A percentile compares a stretch with the other conserved stretches of the same genome.
phyloP scores from a whole-genome alignment of 23 tunicate species.

The Halocynthia aurantium region DNA sequence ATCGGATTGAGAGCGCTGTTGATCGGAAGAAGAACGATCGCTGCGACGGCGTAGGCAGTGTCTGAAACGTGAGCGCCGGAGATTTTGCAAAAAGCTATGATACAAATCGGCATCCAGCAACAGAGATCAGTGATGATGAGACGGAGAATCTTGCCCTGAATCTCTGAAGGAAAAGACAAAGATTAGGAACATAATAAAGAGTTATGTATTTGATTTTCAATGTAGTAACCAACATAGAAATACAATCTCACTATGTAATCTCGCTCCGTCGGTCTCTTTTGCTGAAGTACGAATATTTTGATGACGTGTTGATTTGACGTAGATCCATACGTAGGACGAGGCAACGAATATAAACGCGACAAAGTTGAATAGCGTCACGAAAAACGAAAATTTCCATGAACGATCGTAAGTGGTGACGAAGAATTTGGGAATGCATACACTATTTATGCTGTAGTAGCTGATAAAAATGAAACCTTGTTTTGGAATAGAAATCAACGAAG shows the following conservation, averaged over 20 bases:
- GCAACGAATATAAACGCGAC: conserved; percentile 55
- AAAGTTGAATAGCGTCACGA: conserved; percentile 48
- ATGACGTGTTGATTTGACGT: conserved; percentile 16
- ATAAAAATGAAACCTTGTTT: not conserved
- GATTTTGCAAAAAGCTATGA: conserved; percentile 1
- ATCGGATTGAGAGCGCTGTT: conserved; percentile 8
- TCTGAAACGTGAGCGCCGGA: not conserved
- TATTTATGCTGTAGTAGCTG: conserved; percentile 64
- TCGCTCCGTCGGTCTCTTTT: too few species aligned
- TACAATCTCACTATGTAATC: too few species aligned
- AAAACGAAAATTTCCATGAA: conserved; percentile 58
- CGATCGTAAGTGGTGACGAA: conserved; percentile 33
- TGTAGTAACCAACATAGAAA: too few species aligned
- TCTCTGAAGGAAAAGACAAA: not conserved
- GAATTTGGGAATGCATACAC: conserved; percentile 76
- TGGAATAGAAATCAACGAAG: too few species aligned
- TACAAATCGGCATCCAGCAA: conserved; percentile 14
- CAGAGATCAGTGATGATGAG: not conserved
- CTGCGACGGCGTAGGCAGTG: conserved; percentile 9
- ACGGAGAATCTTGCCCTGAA: conserved; percentile 9
- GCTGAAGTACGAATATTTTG: not conserved
- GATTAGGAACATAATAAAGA: too few species aligned
- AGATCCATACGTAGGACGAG: conserved; percentile 31
- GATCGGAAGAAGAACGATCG: conserved; percentile 4
- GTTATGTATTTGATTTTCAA: too few species aligned